Percentiles rank a stretch among this genome's conserved stretches.
Evolutionary conservation across 2,797 vertebrate species (phyloP).

Genomic region (Pseudotriccus pelzelni): DNA sequence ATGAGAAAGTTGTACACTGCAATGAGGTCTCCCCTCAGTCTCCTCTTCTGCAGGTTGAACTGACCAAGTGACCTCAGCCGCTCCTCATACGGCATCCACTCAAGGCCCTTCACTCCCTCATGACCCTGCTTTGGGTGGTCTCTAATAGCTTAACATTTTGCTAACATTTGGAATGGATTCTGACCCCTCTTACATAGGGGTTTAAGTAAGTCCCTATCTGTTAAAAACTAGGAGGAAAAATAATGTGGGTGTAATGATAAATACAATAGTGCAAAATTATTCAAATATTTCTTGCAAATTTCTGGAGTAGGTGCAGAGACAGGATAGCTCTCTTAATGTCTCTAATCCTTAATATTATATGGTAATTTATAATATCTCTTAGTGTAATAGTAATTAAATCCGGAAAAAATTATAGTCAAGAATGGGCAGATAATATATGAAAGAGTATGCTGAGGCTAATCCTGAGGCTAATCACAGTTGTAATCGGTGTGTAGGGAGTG

Average conservation of each 20-base stretch:
- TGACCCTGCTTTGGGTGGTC: rapidly evolving
- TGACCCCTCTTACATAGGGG: rapidly evolving
- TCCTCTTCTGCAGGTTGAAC: neutral
- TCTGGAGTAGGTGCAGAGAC: neutral
- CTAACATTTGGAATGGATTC: neutral
- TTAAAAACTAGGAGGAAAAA: neutral
- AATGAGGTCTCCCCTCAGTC: neutral
- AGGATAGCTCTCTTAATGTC: neutral
- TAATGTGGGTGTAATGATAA: neutral
- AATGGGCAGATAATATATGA: neutral
- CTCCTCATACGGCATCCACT: rapidly evolving
- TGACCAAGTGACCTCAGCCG: neutral
- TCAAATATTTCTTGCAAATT: neutral
- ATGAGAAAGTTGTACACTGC: rapidly evolving
- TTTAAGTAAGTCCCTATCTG: neutral
- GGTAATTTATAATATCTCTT: neutral
- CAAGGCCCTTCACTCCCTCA: neutral
- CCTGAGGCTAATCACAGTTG: neutral
- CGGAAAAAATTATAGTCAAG: neutral
- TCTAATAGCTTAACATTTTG: neutral
- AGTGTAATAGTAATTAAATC: neutral
- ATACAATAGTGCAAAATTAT: neutral
- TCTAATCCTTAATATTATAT: neutral
- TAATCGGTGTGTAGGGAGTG: neutral
- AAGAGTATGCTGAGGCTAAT: neutral